Evolutionary conservation across 1,140 invertebrate genomes (phyloP).

Genomic region (Macrotrachela quadricornifera): DNA sequence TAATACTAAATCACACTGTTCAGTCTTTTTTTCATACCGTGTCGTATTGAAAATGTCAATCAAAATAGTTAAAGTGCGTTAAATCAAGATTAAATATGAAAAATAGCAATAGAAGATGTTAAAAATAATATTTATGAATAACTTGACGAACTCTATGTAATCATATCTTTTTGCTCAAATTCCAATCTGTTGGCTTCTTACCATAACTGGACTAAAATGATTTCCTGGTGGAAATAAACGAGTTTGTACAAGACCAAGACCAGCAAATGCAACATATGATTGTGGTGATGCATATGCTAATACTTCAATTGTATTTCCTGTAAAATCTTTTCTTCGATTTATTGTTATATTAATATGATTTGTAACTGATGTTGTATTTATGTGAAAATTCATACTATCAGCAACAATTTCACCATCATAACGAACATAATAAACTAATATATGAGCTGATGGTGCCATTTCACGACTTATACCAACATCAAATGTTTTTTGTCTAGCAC

Average conservation of each 20-base stretch:
- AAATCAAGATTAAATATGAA: too few species aligned
- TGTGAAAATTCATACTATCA: conserved; percentile 74
- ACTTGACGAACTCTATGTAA: too few species aligned
- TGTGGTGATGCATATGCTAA: conserved; percentile 73
- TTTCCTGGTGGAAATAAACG: too few species aligned
- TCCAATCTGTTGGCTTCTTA: too few species aligned
- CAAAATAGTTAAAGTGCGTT: too few species aligned
- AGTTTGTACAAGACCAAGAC: conserved; percentile 38
- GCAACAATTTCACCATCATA: conserved; percentile 61
- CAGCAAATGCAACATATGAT: conserved; percentile 67
- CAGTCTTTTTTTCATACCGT: too few species aligned
- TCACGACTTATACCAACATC: conserved; percentile 64
- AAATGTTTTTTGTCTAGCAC: conserved; percentile 45
- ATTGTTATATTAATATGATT: conserved; percentile 59
- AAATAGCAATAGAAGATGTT: too few species aligned
- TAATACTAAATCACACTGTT: too few species aligned
- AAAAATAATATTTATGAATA: too few species aligned
- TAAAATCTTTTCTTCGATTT: conserved; percentile 74
- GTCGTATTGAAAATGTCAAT: too few species aligned
- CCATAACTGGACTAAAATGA: too few species aligned
- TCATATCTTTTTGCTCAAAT: too few species aligned
- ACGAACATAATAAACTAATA: conserved; percentile 63
- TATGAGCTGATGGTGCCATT: conserved; percentile 74
- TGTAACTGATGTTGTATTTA: conserved; percentile 51
- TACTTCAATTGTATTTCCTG: conserved; percentile 68